Percentiles rank a stretch among this genome's conserved stretches.
Conservation (phyloP, 1,140 invertebrate genomes). For the Brachionus koreanus region DNA sequence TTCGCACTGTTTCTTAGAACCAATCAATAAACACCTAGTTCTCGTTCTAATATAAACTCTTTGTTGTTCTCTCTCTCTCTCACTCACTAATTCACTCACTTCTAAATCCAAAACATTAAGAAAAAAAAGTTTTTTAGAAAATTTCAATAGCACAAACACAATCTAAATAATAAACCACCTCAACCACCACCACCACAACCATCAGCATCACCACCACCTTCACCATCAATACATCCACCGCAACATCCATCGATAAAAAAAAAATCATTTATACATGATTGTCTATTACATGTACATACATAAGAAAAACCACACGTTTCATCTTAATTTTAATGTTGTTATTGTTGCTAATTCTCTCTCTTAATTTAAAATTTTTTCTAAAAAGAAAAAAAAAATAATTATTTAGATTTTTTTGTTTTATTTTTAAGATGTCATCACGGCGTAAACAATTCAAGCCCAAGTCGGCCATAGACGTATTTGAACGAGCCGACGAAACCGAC, state of each 20-base stretch:
- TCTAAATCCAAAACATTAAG: too few relatives aligned
- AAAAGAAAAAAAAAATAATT: background rate
- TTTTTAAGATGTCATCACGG: slow-evolving; percentile 14
- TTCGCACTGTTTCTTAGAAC: slow-evolving; percentile 6
- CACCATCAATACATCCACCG: too few relatives aligned
- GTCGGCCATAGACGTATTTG: background rate
- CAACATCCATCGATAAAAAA: too few relatives aligned
- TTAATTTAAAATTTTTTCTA: background rate
- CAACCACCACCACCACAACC: too few relatives aligned
- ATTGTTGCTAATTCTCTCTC: background rate
- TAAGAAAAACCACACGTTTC: background rate
- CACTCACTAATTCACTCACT: too few relatives aligned
- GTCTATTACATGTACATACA: background rate
- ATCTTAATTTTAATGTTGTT: background rate
- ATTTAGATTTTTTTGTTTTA: background rate
- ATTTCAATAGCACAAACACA: too few relatives aligned
- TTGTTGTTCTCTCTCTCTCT: too few relatives aligned
- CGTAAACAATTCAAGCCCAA: slow-evolving; percentile 41
- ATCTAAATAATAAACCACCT: too few relatives aligned
- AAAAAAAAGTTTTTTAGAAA: too few relatives aligned
- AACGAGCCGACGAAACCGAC: background rate
- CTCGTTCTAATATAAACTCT: background rate
- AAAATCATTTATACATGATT: background rate
- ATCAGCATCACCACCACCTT: too few relatives aligned
- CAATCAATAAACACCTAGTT: slow-evolving; percentile 16